These are phyloP conservation scores for Enteromius paludinosus DNA, from an alignment of 2,797 vertebrate genomes.

Conservation along the genomic window DNA sequence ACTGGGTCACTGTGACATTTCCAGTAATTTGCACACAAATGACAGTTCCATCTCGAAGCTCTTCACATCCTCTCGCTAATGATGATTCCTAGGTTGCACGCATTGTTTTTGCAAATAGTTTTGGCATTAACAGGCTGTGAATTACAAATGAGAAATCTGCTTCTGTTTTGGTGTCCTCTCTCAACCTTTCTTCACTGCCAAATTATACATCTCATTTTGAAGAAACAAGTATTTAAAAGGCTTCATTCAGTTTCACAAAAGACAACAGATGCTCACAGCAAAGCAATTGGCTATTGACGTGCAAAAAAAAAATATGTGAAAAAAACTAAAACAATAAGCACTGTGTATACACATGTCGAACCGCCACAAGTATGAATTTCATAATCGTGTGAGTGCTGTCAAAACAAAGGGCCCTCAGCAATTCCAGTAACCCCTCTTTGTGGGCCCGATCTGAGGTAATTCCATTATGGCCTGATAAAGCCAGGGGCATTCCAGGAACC, in stretches of 20 bases:
- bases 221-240: not conserved
- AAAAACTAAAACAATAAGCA: not conserved
- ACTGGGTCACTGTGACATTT: constrained; percentile 20
- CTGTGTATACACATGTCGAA: constrained; percentile 25
- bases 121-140: constrained; percentile 1
- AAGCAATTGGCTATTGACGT: not conserved
- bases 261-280: not conserved
- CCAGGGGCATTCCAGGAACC: constrained; percentile 63
- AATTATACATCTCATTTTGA: not conserved
- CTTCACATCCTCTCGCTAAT: constrained; percentile 17
- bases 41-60: constrained; percentile 16
- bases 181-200: too few species aligned
- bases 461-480: constrained; percentile 62
- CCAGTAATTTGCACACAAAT: constrained; percentile 40
- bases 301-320: not conserved
- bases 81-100: constrained; percentile 21
- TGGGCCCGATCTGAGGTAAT: constrained; percentile 60
- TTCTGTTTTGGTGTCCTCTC: not conserved
- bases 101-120: constrained; percentile 24
- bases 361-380: constrained; percentile 36
- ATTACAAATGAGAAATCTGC: constrained; percentile 1
- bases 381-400: constrained; percentile 53
- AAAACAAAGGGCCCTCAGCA: constrained; percentile 60
- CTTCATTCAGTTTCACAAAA: not conserved
- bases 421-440: constrained; percentile 67